Conservation (phyloP, 2,797 vertebrate species). For the Rhabdomys pumilio region DNA sequence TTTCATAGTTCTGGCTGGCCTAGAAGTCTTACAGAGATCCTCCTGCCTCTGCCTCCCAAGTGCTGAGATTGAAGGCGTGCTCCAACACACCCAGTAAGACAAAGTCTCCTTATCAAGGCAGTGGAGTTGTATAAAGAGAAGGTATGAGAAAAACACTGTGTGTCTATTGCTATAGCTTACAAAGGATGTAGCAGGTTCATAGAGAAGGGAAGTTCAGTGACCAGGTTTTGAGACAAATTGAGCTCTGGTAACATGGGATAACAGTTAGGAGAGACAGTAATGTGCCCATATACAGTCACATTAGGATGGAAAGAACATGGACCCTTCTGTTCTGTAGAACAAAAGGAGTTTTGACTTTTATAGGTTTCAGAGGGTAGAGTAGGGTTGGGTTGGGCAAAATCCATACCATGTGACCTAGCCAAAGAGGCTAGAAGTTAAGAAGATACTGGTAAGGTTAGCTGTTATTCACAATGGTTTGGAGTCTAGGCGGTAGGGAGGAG, state of each 20-base stretch:
- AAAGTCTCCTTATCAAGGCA: neutral
- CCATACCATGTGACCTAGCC: neutral
- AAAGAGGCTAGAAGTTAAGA: neutral
- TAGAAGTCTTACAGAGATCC: neutral
- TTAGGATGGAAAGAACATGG: neutral
- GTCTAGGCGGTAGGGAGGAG: neutral
- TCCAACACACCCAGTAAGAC: neutral
- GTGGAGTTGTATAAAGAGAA: neutral
- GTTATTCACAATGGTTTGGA: neutral
- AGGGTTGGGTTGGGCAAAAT: neutral
- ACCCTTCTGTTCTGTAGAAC: neutral
- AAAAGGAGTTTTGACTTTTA: neutral
- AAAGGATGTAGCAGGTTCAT: neutral
- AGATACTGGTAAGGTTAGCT: too few species aligned
- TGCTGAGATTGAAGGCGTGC: neutral
- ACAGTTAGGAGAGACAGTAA: neutral
- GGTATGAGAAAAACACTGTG: conserved; percentile 1
- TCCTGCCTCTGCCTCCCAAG: neutral
- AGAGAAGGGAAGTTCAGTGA: neutral
- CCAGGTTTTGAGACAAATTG: conserved; percentile 41
- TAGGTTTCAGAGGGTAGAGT: neutral
- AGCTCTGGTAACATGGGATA: neutral
- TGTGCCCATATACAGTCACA: too few species aligned
- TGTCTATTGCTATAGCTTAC: neutral
- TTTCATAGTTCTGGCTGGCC: neutral